These are phyloP conservation scores for Keiferia lycopersicella DNA, from an alignment of 2,888 invertebrate species.

Conservation along the genomic window DNA sequence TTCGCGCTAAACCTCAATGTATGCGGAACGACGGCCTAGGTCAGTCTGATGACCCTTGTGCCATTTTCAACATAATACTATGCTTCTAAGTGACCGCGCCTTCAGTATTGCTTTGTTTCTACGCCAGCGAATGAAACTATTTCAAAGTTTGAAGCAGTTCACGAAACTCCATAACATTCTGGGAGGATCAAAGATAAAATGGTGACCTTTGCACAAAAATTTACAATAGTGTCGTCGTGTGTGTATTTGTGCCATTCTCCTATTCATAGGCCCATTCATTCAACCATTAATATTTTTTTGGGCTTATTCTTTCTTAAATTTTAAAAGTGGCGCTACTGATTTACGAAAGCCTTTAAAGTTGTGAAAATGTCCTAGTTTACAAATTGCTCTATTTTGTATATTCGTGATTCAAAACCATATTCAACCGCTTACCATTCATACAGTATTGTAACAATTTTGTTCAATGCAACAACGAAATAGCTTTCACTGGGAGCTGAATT, in stretches of 20 bases:
- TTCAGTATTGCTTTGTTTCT: conserved; percentile 43
- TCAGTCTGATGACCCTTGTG: conserved; percentile 49
- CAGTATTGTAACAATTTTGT: not conserved
- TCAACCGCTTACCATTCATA: not conserved
- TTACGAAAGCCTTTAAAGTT: not conserved
- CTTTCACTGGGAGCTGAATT: not conserved
- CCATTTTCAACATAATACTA: conserved; percentile 56
- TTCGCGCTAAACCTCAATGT: conserved; percentile 2
- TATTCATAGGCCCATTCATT: too few relatives aligned
- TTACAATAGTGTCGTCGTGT: too few relatives aligned
- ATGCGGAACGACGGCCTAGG: not conserved
- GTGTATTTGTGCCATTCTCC: too few relatives aligned
- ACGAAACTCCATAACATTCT: too few relatives aligned
- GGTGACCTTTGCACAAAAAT: too few relatives aligned
- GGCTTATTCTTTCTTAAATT: too few relatives aligned
- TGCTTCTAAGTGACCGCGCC: conserved; percentile 49
- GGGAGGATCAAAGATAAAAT: too few relatives aligned
- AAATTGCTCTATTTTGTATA: not conserved
- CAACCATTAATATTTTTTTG: too few relatives aligned
- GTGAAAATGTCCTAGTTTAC: not conserved
- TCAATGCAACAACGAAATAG: not conserved
- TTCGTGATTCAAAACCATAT: not conserved
- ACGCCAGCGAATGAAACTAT: not conserved
- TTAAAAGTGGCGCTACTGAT: too few relatives aligned
- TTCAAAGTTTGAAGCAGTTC: too few relatives aligned